Conservation (phyloP, 2,113 vertebrate species). For the Bombycilla garrulus region DNA sequence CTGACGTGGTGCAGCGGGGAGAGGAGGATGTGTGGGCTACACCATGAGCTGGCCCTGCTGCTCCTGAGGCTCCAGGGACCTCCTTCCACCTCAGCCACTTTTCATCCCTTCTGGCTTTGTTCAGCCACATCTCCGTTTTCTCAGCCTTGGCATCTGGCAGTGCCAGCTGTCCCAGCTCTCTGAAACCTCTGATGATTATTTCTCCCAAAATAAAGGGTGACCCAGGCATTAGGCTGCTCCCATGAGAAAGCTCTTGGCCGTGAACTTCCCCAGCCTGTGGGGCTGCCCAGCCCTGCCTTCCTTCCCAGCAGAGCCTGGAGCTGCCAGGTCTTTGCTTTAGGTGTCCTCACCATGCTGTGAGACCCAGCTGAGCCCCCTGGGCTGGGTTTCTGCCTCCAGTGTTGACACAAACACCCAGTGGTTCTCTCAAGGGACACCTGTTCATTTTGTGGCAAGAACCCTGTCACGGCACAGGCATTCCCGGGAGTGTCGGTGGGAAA, state of each 20-base stretch:
- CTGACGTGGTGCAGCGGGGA: background rate
- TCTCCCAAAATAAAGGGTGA: background rate
- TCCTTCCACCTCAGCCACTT: background rate
- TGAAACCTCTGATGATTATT: background rate
- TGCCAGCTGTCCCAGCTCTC: background rate
- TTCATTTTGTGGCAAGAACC: background rate
- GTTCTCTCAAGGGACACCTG: background rate
- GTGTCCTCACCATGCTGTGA: fast-evolving
- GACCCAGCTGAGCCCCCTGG: background rate
- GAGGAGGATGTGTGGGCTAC: background rate
- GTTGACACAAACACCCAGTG: background rate
- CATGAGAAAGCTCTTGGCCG: background rate
- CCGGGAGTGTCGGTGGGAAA: background rate
- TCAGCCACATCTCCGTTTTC: background rate
- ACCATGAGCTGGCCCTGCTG: background rate
- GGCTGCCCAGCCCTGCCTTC: background rate
- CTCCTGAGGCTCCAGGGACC: background rate
- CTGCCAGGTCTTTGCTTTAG: background rate
- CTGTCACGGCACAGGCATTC: background rate
- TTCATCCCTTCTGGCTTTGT: background rate
- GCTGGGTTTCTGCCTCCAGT: background rate
- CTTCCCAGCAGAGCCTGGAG: background rate
- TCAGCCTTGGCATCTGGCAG: background rate
- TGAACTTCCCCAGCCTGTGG: background rate
- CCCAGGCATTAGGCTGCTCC: background rate